Base-by-base conservation (phyloP, 2,113 vertebrate species). In the Dicerorhinus sumatrensis region DNA sequence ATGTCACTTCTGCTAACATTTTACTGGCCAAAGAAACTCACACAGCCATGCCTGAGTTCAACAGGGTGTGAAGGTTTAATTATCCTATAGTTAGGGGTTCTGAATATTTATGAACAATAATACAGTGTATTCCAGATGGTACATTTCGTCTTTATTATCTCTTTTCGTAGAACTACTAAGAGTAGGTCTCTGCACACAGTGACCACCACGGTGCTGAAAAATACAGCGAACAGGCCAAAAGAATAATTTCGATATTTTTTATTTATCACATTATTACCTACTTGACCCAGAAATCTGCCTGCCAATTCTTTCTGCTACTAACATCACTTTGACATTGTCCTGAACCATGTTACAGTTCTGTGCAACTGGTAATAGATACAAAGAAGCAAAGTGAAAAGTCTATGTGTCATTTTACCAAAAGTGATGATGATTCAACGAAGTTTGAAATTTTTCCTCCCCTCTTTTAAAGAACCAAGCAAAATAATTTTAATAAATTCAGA, bases 41-140 rank as follows among this genome's bases (percentile, higher is more conserved):
- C 12, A 69, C 1, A 29, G 23, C 39, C 21, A 76, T 92, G 27
- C 67, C 48, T 20, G n/a, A 83, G 23, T 83, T 96, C 11, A 83
- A 46, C 21, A 63, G 18, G 2, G 6, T 93, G 18, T 36, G 14
- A 82, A 23, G 63, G 54, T 58, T 69, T 96, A 48, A 56, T 60
- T 76, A 21, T 72, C 14, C n/a, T 70, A 23, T 31, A 58, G 39
- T 12, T 17, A 88, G 16, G 23, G 2, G 2, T 46, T 77, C 29
- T 67, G 46, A 91, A 54, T 94, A 72, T 93, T 89, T 95, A 72
- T 96, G 46, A 76, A 75, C 18, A 90, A 56, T 36, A 81, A 39
- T 60, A 58, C 17, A 86, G 18, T 81, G 7, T 81, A 76, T 77
- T 82, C 46, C 60, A 85, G n/a, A 54, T 77, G 16, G 62, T 87